Evolutionary conservation across 2,113 vertebrate genomes (phyloP).

Genomic region (Plectropomus leopardus): DNA sequence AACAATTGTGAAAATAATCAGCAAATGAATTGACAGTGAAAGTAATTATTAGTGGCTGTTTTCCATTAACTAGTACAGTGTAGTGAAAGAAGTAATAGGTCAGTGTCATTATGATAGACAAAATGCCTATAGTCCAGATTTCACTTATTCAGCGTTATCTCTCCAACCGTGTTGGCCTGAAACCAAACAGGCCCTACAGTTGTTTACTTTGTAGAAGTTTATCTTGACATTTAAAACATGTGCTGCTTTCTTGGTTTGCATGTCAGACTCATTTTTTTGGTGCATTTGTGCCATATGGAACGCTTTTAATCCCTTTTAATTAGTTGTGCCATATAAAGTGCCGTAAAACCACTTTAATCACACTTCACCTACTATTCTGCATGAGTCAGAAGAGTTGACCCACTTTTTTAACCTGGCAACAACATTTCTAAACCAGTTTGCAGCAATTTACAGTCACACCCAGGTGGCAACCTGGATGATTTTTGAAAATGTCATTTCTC

Average conservation of each 20-base stretch:
- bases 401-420: not conserved
- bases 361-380: not conserved
- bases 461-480: not conserved
- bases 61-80: not conserved
- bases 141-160: too few species aligned
- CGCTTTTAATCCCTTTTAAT: not conserved
- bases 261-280: not conserved
- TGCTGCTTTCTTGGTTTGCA: not conserved
- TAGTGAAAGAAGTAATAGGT: not conserved
- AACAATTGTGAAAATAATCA: not conserved
- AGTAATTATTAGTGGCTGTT: not conserved
- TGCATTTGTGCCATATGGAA: not conserved
- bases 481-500: not conserved
- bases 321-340: not conserved
- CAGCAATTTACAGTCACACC: not conserved
- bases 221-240: not conserved
- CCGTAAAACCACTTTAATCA: not conserved
- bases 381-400: constrained; percentile 4
- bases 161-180: too few species aligned
- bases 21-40: not conserved
- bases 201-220: not conserved
- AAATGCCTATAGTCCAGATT: too few species aligned
- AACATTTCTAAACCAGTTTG: not conserved
- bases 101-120: not conserved
- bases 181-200: not conserved